A percentile compares a stretch with the other conserved stretches of the same genome.
Conservation (phyloP, 2,113 vertebrate species). For the Anoplopoma fimbria region DNA sequence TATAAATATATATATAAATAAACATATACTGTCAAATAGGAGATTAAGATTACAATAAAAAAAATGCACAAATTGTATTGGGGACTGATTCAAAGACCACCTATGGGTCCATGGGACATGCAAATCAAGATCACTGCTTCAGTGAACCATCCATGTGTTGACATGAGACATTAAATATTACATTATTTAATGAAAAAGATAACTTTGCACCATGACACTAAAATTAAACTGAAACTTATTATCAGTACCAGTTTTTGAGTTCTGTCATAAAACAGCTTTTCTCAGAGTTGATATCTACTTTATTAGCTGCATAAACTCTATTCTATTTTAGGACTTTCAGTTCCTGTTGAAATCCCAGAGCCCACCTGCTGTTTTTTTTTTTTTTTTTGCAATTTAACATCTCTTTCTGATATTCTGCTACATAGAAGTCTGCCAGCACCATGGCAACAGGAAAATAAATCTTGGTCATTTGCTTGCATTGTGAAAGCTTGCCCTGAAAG, state of each 20-base stretch:
- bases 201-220: not conserved
- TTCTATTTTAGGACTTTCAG: conserved; percentile 48
- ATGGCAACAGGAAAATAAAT: conserved; percentile 60
- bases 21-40: too few species aligned
- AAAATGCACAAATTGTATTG: too few species aligned
- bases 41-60: too few species aligned
- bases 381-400: conserved; percentile 36
- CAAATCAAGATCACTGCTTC: not conserved
- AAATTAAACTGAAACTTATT: not conserved
- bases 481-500: conserved; percentile 55
- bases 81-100: too few species aligned
- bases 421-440: conserved; percentile 47
- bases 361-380: conserved; percentile 18
- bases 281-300: conserved; percentile 20
- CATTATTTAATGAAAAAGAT: not conserved
- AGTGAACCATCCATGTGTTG: not conserved
- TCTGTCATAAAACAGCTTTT: conserved; percentile 7
- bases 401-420: conserved; percentile 44
- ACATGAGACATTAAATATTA: not conserved
- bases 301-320: conserved; percentile 11
- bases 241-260: not conserved
- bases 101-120: not conserved
- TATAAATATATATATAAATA: too few species aligned
- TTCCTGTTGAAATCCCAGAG: conserved; percentile 45
- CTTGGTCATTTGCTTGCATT: conserved; percentile 48